A percentile compares a stretch with the other conserved stretches of the same genome.
phyloP scores from a whole-genome alignment of 2,888 invertebrate species.

The Pterostichus niger region DNA sequence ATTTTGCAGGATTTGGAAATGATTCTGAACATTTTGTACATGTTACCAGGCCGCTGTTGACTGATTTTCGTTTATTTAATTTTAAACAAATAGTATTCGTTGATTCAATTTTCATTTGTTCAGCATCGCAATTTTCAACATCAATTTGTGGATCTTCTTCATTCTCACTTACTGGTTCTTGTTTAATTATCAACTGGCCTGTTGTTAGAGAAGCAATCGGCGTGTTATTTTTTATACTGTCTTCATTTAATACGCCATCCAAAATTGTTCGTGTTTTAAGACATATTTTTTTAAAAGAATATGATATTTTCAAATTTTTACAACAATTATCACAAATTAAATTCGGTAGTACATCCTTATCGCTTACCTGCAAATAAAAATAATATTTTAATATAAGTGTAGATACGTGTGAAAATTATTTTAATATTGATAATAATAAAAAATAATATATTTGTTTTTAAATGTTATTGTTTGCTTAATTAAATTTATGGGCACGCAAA shows the following conservation, averaged over 20 bases:
- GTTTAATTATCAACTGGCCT: background rate
- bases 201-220: background rate
- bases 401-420: background rate
- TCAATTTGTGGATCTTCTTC: background rate
- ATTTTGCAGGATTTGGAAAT: background rate
- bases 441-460: background rate
- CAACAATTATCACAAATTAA: constrained; percentile 46
- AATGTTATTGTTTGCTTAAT: background rate
- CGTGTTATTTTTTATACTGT: background rate
- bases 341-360: constrained; percentile 36
- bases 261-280: constrained; percentile 27
- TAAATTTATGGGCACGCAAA: background rate
- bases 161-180: background rate
- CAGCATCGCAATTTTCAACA: background rate
- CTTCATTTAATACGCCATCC: background rate
- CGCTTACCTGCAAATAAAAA: background rate
- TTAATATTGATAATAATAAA: background rate
- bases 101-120: background rate
- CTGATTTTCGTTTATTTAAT: no score
- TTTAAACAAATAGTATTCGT: background rate
- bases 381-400: background rate
- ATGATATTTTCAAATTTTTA: constrained; percentile 40
- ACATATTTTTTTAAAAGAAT: constrained; percentile 38
- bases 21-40: constrained; percentile 17
- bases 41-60: background rate